Conservation (phyloP, 2,113 vertebrate species). For the Rhinolophus sinicus region DNA sequence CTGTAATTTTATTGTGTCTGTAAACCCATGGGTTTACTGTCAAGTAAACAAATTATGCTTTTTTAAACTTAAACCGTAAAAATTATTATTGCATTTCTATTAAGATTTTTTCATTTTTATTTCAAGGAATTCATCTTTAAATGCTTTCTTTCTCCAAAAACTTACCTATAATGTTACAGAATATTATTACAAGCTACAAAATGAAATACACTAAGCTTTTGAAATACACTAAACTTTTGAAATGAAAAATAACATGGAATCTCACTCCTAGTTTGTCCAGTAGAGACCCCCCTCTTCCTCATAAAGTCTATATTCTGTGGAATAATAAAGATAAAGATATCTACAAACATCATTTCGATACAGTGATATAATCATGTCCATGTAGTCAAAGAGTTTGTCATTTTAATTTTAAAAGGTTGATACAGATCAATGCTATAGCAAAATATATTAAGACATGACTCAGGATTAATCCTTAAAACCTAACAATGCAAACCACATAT, state of each 20-base stretch:
- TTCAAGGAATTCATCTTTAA: slow-evolving; percentile 51
- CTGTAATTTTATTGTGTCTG: background rate
- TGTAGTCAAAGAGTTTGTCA: background rate
- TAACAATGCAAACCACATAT: background rate
- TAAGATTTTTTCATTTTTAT: background rate
- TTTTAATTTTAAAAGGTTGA: background rate
- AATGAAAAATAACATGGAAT: background rate
- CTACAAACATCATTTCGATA: background rate
- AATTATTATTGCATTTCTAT: background rate
- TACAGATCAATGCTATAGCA: background rate
- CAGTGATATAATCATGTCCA: background rate
- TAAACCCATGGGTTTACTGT: background rate
- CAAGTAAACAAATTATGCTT: background rate
- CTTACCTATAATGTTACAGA: background rate
- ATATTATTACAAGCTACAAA: background rate
- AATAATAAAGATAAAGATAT: background rate
- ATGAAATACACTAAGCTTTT: background rate
- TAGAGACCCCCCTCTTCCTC: accelerated
- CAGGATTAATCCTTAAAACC: background rate
- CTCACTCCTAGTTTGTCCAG: accelerated
- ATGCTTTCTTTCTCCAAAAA: background rate
- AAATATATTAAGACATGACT: background rate
- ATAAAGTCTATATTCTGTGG: background rate
- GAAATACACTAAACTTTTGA: background rate
- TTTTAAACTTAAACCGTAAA: slow-evolving; percentile 10